Evolutionary conservation across 2,888 invertebrate genomes (phyloP), one percentile per base, ranked within the genome.

Genomic region (Yponomeuta plumbellus): DNA sequence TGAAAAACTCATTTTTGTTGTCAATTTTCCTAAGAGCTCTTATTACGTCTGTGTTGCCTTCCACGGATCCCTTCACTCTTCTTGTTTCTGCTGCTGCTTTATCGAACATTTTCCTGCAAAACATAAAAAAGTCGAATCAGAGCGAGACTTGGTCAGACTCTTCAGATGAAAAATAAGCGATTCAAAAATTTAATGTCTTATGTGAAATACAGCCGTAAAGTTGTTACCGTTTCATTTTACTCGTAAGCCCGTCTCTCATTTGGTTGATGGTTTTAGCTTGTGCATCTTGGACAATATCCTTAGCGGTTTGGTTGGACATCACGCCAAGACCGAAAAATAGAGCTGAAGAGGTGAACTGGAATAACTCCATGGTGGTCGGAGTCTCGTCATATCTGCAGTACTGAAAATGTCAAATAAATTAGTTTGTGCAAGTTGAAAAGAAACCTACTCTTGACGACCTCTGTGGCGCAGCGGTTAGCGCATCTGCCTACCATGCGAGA

Each of bases 11-110:
- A 23, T 77, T 72, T 67, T 76, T 76, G 65, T 77, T 74, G 20
- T 75, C 71, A 13, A 77, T 77, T 5, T 67, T 74, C 66, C 74
- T 73, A 26, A 88, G 75, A 5, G 80, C 76, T 68, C 75, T 76
- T 68, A 89, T 88, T 0, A 89, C 80, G 72, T 87, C 87, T 1
- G 85, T 77, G 67, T 77, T 79, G 11, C 83, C 87, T 68, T 73
- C 71, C 8, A 75, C 71, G 21, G 83, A 74, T 10, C 84, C 83
- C 40, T 77, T 76, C 11, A 75, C 70, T 59, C 79, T 72, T 5
- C 85, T 76, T 0, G 87, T 85, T 71, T 86, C 84, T 69, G 83
- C 85, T 61, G 82, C 70, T 57, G 87, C 68, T 73, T 85, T 86
- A 57, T 81, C 80, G 66, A 87, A 87, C n/a, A 81, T 83, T 78